These are phyloP conservation scores for Hetaerina titia DNA, from an alignment of 2,888 invertebrate species.

Conservation along the genomic window DNA sequence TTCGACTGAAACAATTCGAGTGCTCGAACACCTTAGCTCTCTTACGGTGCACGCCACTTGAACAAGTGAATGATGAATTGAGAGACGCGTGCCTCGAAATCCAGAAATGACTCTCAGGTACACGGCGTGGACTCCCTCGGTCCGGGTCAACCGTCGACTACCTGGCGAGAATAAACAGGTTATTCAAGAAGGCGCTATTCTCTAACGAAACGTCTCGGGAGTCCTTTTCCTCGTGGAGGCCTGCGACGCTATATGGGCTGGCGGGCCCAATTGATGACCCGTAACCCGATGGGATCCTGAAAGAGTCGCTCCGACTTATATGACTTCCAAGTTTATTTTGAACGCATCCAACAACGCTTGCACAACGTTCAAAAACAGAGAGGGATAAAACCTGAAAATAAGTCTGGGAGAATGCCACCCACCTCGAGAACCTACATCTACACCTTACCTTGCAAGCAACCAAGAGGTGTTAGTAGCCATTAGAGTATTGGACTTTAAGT, in stretches of 20 bases:
- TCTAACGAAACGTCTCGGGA: neutral
- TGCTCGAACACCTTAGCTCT: no score
- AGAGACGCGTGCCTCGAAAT: neutral
- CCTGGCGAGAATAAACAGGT: constrained; percentile 20
- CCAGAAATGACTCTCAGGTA: neutral
- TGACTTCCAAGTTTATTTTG: neutral
- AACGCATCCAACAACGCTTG: neutral
- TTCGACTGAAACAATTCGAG: no score
- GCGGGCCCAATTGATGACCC: constrained; percentile 11
- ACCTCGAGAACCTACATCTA: neutral
- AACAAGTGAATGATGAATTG: neutral
- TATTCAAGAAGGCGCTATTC: neutral
- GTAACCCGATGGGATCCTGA: constrained; percentile 6
- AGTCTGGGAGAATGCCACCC: neutral
- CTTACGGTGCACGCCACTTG: neutral
- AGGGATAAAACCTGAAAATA: neutral
- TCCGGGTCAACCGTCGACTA: neutral
- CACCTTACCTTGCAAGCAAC: no score
- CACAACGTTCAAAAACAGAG: neutral
- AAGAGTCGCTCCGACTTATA: neutral
- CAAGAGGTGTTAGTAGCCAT: no score
- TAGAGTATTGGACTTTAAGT: no score
- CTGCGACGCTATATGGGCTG: neutral
- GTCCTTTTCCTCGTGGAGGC: neutral
- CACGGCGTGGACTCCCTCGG: neutral